Percentiles rank a stretch among this genome's conserved stretches.
Evolutionary conservation across 30 jellyfish, hydroid and myxozoan species (phyloP).

Genomic region (Aurelia aurita complex sp. Pacific): DNA sequence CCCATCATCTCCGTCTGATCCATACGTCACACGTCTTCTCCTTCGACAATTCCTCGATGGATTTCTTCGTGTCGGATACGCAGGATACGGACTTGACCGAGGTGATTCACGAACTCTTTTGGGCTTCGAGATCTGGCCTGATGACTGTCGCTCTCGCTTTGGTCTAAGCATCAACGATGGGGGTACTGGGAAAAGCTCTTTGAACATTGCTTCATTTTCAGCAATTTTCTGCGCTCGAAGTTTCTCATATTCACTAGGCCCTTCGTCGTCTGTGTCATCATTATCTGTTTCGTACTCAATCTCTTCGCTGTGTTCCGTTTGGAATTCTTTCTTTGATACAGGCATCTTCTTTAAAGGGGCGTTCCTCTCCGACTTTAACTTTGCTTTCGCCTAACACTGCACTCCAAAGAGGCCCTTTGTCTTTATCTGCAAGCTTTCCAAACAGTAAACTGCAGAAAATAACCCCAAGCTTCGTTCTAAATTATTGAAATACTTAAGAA

Average conservation of each 20-base stretch:
- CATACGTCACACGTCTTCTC: constrained; percentile 16
- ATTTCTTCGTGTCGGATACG: constrained; percentile 47
- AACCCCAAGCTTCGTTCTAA: too few species aligned
- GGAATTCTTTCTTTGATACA: too few species aligned
- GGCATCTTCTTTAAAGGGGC: too few species aligned
- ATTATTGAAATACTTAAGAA: too few species aligned
- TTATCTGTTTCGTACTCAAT: too few species aligned
- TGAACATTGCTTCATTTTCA: constrained; percentile 67
- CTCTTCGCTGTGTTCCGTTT: too few species aligned
- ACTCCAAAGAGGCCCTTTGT: too few species aligned
- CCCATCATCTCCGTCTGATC: constrained; percentile 45
- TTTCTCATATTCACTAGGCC: constrained; percentile 65
- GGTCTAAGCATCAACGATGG: neutral
- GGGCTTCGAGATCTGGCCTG: neutral
- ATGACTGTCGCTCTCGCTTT: constrained; percentile 1
- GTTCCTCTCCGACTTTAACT: too few species aligned
- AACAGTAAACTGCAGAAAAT: too few species aligned
- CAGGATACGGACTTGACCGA: neutral
- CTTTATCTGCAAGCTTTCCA: too few species aligned
- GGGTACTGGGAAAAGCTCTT: constrained; percentile 81
- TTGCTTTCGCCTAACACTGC: too few species aligned
- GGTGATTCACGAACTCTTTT: constrained; percentile 1
- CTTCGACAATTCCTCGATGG: constrained; percentile 66
- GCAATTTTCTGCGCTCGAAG: constrained; percentile 66
- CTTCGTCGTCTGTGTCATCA: neutral